phyloP scores from a whole-genome alignment of 2,113 vertebrate species.

The Labeo rohita region DNA sequence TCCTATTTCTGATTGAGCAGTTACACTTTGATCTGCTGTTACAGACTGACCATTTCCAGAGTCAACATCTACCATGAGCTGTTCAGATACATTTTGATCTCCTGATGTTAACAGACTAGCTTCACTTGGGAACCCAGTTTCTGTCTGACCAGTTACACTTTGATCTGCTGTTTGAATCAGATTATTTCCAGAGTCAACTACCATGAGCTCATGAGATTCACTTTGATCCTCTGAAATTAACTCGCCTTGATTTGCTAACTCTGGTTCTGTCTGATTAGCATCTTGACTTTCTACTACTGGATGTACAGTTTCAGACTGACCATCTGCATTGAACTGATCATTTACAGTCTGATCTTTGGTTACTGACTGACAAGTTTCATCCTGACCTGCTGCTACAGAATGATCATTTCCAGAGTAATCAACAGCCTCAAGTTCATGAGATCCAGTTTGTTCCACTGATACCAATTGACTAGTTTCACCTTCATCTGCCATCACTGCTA shows the following conservation, averaged over 20 bases:
- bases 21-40: neutral
- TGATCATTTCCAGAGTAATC: neutral
- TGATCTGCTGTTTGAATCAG: neutral
- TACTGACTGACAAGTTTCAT: neutral
- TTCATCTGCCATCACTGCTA: neutral
- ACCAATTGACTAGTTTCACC: neutral
- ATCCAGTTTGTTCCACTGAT: neutral
- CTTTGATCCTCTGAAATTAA: conserved; percentile 2
- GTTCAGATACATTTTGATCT: neutral
- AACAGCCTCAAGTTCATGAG: neutral
- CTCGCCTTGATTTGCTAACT: neutral
- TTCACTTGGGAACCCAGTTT: neutral
- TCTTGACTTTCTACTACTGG: neutral
- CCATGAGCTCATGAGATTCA: neutral
- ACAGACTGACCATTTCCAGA: neutral
- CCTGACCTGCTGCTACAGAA: neutral
- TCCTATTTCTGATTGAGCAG: neutral
- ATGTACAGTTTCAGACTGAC: neutral
- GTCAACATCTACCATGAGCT: neutral
- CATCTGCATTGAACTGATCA: neutral
- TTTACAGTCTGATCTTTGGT: neutral
- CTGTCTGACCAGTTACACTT: neutral
- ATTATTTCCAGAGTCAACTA: neutral
- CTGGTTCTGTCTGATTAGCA: neutral
- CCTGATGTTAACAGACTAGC: neutral